A percentile compares a stretch with the other conserved stretches of the same genome.
phyloP scores from a whole-genome alignment of 2,888 invertebrate species.

The Hirtodrosophila alboralis region DNA sequence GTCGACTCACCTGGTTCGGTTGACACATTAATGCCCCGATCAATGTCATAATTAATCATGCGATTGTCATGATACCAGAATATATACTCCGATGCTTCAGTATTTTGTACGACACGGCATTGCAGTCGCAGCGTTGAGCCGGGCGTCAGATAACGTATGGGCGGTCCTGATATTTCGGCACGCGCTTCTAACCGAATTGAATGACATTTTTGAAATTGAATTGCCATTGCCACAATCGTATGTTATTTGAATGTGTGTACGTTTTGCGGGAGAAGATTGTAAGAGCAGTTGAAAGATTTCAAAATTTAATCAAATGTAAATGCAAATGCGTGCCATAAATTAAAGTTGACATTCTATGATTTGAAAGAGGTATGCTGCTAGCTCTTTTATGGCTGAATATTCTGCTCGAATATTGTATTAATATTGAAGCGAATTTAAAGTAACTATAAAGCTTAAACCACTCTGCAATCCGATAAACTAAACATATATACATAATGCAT shows the following conservation, averaged over 20 bases:
- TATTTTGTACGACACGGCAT: conserved; percentile 92
- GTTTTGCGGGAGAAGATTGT: conserved; percentile 6
- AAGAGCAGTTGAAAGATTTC: conserved; percentile 34
- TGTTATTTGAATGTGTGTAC: conserved; percentile 1
- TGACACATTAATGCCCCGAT: conserved; percentile 93
- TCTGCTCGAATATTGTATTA: too few relatives aligned
- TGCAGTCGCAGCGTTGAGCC: conserved; percentile 92
- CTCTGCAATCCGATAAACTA: not conserved
- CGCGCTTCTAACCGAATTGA: conserved; percentile 88
- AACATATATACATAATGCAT: conserved; percentile 1
- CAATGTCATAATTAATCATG: conserved; percentile 96
- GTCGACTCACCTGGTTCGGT: conserved; percentile 89
- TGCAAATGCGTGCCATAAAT: conserved; percentile 41
- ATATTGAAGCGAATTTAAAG: too few relatives aligned
- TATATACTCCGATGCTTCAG: conserved; percentile 92
- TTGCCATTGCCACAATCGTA: conserved; percentile 48
- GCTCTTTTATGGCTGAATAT: too few relatives aligned
- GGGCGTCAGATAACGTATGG: conserved; percentile 94
- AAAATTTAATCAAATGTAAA: conserved; percentile 56
- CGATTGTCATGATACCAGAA: conserved; percentile 95
- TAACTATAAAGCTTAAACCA: too few relatives aligned
- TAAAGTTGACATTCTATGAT: conserved; percentile 15
- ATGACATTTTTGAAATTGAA: conserved; percentile 64
- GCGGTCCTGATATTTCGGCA: conserved; percentile 93
- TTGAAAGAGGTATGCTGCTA: not conserved